These are phyloP conservation scores for Marmota flaviventris DNA, from an alignment of 2,113 vertebrate species.

Conservation along the genomic window DNA sequence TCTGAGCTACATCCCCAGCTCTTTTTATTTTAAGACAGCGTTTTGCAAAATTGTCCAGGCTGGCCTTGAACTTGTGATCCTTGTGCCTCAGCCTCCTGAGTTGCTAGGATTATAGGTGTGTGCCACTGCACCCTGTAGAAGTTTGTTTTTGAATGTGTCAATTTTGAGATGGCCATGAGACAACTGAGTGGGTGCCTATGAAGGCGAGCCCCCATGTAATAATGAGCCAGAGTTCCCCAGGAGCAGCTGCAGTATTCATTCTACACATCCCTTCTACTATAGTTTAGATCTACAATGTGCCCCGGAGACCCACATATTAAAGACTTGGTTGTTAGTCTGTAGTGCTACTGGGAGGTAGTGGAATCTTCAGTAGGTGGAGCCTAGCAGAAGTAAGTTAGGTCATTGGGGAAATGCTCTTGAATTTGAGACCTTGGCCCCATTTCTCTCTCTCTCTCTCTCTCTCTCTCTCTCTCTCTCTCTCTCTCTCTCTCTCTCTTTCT, in stretches of 20 bases:
- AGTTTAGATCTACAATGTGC: not conserved
- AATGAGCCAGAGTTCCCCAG: not conserved
- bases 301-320: not conserved
- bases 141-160: slow-evolving; percentile 8
- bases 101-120: too few relatives aligned
- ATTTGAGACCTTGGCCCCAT: not conserved
- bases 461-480: not conserved
- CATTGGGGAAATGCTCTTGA: not conserved
- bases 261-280: not conserved
- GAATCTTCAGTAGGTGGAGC: not conserved
- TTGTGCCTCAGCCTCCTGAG: too few relatives aligned
- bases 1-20: too few relatives aligned
- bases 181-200: not conserved
- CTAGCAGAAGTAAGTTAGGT: not conserved
- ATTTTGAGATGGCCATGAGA: not conserved
- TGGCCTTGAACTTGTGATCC: too few relatives aligned
- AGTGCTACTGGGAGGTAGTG: not conserved
- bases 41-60: too few relatives aligned
- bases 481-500: too few relatives aligned
- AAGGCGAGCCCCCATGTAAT: not conserved
- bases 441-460: not conserved
- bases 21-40: too few relatives aligned
- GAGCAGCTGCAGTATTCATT: not conserved
- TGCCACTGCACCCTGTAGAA: too few relatives aligned
- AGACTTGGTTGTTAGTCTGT: not conserved